Conservation (phyloP, 2,888 invertebrate species). For the Lumbricus terrestris region DNA sequence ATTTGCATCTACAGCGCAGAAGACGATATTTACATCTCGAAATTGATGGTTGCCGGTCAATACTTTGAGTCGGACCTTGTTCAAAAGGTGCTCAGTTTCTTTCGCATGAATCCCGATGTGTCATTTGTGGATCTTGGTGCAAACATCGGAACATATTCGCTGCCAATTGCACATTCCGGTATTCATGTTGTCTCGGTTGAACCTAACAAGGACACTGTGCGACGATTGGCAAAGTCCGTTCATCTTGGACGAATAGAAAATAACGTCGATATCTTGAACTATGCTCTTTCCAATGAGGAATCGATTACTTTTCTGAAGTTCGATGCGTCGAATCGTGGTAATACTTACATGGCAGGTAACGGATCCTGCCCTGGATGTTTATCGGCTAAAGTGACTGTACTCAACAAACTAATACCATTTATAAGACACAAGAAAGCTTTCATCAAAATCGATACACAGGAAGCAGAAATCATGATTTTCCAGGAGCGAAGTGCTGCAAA, state of each 20-base stretch:
- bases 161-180: conserved; percentile 5
- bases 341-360: background rate
- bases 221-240: conserved; percentile 6
- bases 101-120: background rate
- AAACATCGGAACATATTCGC: background rate
- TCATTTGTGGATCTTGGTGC: background rate
- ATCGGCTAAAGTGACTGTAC: background rate
- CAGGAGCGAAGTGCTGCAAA: background rate
- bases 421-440: background rate
- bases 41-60: background rate
- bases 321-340: background rate
- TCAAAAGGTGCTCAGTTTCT: background rate
- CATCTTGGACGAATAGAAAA: background rate
- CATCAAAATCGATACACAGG: conserved; percentile 9
- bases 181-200: conserved; percentile 5
- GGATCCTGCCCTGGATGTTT: background rate
- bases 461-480: background rate
- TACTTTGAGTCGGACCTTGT: background rate
- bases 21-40: background rate
- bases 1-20: background rate
- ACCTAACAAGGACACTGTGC: background rate
- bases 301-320: background rate
- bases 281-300: background rate
- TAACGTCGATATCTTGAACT: background rate
- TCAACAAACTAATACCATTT: background rate